phyloP scores from a whole-genome alignment of 2,113 vertebrate species.

The Coracopsis vasa region DNA sequence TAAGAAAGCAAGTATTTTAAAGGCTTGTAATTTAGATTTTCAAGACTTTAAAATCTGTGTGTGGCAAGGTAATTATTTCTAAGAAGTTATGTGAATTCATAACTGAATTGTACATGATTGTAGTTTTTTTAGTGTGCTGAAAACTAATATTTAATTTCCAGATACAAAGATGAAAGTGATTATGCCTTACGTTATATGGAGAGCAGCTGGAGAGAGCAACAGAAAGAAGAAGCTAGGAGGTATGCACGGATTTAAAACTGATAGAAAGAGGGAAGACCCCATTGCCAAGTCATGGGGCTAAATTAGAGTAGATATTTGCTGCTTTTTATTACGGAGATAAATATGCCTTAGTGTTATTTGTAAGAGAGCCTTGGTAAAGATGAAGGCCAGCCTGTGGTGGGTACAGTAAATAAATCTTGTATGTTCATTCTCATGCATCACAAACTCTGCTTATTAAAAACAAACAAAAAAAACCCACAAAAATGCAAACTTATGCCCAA shows the following conservation, averaged over 20 bases:
- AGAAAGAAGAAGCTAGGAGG: conserved; percentile 97
- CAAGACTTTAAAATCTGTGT: not conserved
- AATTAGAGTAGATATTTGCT: not conserved
- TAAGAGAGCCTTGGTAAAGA: not conserved
- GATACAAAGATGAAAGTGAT: conserved; percentile 97
- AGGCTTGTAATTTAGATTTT: not conserved
- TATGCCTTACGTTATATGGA: conserved; percentile 98
- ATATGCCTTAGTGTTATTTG: not conserved
- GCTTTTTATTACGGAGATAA: not conserved
- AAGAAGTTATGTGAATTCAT: not conserved
- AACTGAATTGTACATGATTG: not conserved
- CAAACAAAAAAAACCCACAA: not conserved
- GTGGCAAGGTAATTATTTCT: not conserved
- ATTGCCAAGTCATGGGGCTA: not conserved
- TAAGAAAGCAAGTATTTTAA: not conserved
- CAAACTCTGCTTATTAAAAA: not conserved
- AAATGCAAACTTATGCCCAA: not conserved
- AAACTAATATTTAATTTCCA: conserved; percentile 56
- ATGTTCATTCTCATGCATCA: not conserved
- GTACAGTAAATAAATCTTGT: not conserved
- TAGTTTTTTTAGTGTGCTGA: not conserved
- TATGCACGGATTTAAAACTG: conserved; percentile 40
- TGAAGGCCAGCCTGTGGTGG: not conserved
- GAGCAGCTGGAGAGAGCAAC: conserved; percentile 94
- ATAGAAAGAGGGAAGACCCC: not conserved